These are phyloP conservation scores for Megaceryle maxima DNA, from an alignment of 2,113 vertebrate genomes.

Conservation along the genomic window DNA sequence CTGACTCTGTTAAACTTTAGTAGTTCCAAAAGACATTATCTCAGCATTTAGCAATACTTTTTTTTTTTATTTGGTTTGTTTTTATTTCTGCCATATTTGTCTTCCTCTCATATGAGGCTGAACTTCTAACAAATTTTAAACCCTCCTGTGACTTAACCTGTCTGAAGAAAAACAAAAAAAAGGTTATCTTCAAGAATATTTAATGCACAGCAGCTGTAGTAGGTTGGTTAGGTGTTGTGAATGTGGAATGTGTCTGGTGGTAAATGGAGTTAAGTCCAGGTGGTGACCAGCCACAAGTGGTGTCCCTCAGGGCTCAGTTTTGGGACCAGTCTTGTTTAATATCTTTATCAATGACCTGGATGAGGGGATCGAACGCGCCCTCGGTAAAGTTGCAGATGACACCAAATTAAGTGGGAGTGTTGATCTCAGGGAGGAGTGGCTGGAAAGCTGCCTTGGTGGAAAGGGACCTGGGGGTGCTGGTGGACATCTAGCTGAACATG, in stretches of 20 bases:
- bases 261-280: too few relatives aligned
- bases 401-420: too few relatives aligned
- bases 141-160: background rate
- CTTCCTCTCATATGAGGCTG: background rate
- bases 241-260: background rate
- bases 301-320: too few relatives aligned
- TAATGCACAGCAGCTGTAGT: background rate
- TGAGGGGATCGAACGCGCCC: too few relatives aligned
- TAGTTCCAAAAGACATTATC: background rate
- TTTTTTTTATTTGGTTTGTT: background rate
- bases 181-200: background rate
- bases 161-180: background rate
- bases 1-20: background rate
- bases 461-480: too few relatives aligned
- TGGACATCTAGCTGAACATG: too few relatives aligned
- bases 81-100: background rate
- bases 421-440: too few relatives aligned
- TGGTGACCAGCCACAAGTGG: too few relatives aligned
- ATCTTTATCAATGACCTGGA: too few relatives aligned
- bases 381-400: too few relatives aligned
- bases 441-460: too few relatives aligned
- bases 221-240: background rate
- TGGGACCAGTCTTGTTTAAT: too few relatives aligned
- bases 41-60: background rate
- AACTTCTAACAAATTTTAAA: background rate